Percentiles rank a stretch among this genome's conserved stretches.
phyloP scores from a whole-genome alignment of 2,113 vertebrate genomes.

The Regulus satrapa region DNA sequence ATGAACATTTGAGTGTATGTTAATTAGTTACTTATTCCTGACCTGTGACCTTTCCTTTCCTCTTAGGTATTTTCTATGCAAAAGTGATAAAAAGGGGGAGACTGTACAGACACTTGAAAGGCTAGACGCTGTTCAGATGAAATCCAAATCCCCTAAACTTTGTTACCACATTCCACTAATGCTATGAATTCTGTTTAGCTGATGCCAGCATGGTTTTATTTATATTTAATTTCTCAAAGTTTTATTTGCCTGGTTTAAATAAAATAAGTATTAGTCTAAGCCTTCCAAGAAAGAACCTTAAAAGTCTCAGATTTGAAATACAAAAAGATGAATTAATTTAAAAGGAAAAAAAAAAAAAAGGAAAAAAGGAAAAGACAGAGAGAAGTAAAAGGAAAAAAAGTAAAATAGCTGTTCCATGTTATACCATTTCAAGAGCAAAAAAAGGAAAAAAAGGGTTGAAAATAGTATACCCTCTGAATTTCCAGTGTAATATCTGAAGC shows the following conservation, averaged over 20 bases:
- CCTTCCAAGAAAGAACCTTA: neutral
- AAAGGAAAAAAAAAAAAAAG: neutral
- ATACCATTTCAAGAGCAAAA: neutral
- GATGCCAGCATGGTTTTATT: neutral
- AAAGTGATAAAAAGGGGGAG: neutral
- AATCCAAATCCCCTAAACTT: neutral
- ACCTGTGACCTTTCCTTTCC: neutral
- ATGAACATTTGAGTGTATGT: neutral
- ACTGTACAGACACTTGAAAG: neutral
- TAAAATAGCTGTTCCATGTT: neutral
- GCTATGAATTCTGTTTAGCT: neutral
- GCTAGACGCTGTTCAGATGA: neutral
- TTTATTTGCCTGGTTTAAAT: neutral
- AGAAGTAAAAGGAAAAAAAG: neutral
- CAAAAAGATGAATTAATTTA: neutral
- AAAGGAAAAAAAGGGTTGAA: neutral
- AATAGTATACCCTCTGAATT: neutral
- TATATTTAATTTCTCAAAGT: neutral
- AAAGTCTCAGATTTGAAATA: neutral
- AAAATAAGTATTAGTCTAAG: neutral
- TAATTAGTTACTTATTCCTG: neutral
- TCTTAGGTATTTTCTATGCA: neutral
- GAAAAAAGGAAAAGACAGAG: fast-evolving
- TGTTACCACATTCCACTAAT: neutral
- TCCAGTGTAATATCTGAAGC: neutral